A percentile compares a stretch with the other conserved stretches of the same genome.
Evolutionary conservation across 2,113 vertebrate genomes (phyloP).

Genomic region (Ailurus styani): DNA sequence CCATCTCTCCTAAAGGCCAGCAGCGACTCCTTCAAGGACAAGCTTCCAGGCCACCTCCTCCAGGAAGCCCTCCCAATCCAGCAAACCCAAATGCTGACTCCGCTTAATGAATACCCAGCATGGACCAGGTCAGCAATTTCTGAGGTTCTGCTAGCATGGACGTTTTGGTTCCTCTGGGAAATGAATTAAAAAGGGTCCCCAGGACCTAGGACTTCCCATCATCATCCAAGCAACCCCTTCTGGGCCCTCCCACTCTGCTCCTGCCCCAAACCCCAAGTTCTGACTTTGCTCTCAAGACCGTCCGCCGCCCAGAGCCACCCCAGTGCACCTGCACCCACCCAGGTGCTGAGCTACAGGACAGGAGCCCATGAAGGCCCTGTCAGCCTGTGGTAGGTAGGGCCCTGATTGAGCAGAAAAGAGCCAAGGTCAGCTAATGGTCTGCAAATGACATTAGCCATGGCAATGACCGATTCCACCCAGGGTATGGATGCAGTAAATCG

Average conservation of each 20-base stretch:
- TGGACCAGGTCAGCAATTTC: background rate
- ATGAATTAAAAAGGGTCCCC: background rate
- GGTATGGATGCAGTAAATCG: background rate
- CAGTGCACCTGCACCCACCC: rapidly evolving
- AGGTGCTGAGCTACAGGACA: background rate
- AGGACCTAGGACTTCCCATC: background rate
- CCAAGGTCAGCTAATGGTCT: background rate
- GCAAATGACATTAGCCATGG: background rate
- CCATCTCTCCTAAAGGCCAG: background rate
- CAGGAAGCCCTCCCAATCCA: background rate
- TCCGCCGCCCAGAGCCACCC: background rate
- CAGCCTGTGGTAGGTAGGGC: background rate
- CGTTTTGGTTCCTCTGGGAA: background rate
- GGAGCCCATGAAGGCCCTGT: background rate
- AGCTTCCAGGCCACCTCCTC: background rate
- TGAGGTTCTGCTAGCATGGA: background rate
- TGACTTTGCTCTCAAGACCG: background rate
- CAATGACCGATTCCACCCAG: background rate
- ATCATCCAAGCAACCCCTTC: background rate
- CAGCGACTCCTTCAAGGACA: background rate
- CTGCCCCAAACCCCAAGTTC: background rate
- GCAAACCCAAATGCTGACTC: background rate
- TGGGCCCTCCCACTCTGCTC: background rate
- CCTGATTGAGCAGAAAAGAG: constrained; percentile 24
- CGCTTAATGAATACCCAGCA: background rate